Percentiles rank a stretch among this genome's conserved stretches.
phyloP scores from a whole-genome alignment of 2,113 vertebrate species.

The Laticauda colubrina region DNA sequence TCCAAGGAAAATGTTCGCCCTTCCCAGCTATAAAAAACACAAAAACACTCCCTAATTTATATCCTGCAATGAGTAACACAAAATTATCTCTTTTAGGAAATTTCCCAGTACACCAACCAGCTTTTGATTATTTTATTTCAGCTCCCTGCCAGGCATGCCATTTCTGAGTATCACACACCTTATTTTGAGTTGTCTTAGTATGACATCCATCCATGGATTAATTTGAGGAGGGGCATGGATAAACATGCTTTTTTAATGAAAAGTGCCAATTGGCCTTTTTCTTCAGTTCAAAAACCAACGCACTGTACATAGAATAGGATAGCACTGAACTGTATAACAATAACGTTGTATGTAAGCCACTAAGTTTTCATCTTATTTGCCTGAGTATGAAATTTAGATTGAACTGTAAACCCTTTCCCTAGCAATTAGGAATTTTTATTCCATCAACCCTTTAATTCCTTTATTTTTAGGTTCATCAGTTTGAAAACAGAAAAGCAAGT shows the following conservation, averaged over 20 bases:
- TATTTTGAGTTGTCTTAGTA: neutral
- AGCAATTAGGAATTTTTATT: neutral
- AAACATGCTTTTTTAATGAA: neutral
- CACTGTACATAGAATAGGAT: neutral
- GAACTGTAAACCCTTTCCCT: neutral
- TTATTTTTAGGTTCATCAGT: fast-evolving
- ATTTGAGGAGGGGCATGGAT: neutral
- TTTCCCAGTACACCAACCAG: neutral
- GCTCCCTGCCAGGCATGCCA: neutral
- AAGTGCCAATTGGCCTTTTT: neutral
- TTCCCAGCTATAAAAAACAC: neutral
- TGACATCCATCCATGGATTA: neutral
- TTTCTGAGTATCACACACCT: neutral
- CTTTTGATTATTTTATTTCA: neutral
- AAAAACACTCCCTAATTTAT: neutral
- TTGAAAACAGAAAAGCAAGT: neutral
- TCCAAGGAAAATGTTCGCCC: neutral
- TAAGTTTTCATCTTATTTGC: neutral
- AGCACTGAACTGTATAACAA: neutral
- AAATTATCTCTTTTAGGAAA: neutral
- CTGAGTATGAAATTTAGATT: neutral
- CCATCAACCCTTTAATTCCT: neutral
- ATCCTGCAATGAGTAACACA: neutral
- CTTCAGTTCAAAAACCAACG: neutral
- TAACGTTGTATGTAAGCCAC: no score